phyloP scores from a whole-genome alignment of 1,140 invertebrate species.

The Trachymyrmex cornetzi region DNA sequence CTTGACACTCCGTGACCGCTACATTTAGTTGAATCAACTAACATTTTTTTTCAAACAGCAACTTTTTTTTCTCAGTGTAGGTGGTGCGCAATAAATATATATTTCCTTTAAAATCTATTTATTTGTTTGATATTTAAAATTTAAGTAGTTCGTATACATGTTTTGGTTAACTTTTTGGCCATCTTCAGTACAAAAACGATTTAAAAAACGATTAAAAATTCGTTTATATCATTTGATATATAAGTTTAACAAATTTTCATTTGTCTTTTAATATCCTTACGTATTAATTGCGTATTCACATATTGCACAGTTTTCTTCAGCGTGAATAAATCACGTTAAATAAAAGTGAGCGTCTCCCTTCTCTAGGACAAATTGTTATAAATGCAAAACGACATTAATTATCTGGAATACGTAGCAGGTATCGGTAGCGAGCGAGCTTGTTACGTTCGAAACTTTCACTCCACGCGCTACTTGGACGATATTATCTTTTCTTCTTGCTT shows the following conservation, averaged over 20 bases:
- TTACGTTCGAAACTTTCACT: slow-evolving; percentile 80
- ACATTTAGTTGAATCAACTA: no score
- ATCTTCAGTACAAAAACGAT: no score
- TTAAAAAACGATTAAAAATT: no score
- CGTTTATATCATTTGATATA: neutral
- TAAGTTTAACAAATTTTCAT: neutral
- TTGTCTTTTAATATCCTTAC: neutral
- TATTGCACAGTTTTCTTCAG: neutral
- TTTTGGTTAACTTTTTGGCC: no score
- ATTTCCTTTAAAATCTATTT: no score
- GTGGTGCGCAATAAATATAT: no score
- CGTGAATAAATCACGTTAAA: neutral
- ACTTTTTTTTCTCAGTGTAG: no score
- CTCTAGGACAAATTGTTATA: slow-evolving; percentile 58
- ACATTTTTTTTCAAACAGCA: no score
- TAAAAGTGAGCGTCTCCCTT: neutral
- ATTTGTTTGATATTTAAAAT: no score
- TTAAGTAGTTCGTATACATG: no score
- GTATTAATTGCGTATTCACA: neutral
- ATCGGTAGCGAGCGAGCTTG: slow-evolving; percentile 72
- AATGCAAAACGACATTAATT: slow-evolving; percentile 76
- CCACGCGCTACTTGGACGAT: slow-evolving; percentile 78
- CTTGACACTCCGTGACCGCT: no score
- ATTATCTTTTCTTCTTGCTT: slow-evolving; percentile 71
- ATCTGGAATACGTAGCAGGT: slow-evolving; percentile 72